Percentiles rank a stretch among this genome's conserved stretches.
Evolutionary conservation across 2,113 vertebrate species (phyloP).

Genomic region (Mus spicilegus): DNA sequence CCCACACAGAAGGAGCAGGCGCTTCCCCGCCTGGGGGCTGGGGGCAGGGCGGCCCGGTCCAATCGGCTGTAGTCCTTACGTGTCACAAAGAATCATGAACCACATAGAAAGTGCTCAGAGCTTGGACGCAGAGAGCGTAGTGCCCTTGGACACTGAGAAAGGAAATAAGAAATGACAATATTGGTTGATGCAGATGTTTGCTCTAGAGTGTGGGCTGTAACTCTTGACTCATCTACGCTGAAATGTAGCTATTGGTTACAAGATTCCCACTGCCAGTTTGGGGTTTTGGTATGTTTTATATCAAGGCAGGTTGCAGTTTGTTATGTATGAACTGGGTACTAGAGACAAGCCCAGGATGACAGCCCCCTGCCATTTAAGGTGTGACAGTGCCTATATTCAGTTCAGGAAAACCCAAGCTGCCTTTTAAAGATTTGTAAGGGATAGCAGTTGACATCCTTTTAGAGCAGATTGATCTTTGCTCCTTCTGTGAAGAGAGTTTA

Average conservation of each 20-base stretch:
- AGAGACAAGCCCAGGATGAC: background rate
- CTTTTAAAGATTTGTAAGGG: background rate
- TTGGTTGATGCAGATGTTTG: too few relatives aligned
- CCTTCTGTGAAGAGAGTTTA: slow-evolving; percentile 10
- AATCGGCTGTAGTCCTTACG: slow-evolving; percentile 55
- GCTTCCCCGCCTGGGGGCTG: background rate
- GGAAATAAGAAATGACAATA: background rate
- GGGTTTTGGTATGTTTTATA: background rate
- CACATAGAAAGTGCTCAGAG: background rate
- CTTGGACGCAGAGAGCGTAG: too few relatives aligned
- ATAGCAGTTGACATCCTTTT: background rate
- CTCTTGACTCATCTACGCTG: background rate
- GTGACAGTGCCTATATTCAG: background rate
- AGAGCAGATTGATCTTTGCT: background rate
- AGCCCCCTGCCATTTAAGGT: background rate
- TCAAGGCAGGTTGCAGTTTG: background rate
- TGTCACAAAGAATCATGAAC: background rate
- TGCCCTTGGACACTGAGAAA: background rate
- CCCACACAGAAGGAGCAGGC: background rate
- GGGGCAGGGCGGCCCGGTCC: background rate
- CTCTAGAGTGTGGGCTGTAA: background rate
- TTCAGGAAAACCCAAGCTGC: slow-evolving; percentile 70
- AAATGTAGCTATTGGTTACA: background rate
- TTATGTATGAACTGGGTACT: background rate
- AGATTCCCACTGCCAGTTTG: background rate